Evolutionary conservation across 2,888 invertebrate genomes (phyloP).

Genomic region (Exocentrus adspersus): DNA sequence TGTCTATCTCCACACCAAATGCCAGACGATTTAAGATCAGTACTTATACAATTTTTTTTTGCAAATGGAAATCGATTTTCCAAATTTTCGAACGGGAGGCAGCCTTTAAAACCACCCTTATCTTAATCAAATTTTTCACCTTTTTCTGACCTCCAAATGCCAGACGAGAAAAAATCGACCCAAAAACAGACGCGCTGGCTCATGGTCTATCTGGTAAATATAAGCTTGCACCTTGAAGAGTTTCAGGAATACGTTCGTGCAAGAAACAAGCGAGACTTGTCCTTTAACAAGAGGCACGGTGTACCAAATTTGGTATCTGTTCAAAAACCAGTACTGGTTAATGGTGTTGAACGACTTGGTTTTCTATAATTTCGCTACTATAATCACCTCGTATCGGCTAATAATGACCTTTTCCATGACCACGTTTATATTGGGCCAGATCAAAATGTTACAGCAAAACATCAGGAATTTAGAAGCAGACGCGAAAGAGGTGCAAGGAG

Average conservation of each 20-base stretch:
- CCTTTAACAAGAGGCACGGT: conserved; percentile 19
- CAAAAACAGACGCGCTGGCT: too few species aligned
- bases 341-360: conserved; percentile 17
- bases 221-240: neutral
- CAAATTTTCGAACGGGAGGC: too few species aligned
- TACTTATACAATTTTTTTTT: too few species aligned
- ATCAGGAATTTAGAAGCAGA: conserved; percentile 12
- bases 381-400: conserved; percentile 24
- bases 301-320: conserved; percentile 30
- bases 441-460: conserved; percentile 26
- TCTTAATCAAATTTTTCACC: too few species aligned
- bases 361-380: conserved; percentile 14
- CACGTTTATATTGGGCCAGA: conserved; percentile 17
- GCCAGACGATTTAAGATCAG: too few species aligned
- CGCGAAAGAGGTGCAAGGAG: neutral
- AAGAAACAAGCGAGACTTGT: conserved; percentile 19
- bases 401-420: conserved; percentile 15
- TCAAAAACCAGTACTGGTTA: conserved; percentile 20
- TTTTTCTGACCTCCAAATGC: too few species aligned
- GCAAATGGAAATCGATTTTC: too few species aligned
- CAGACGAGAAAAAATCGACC: too few species aligned
- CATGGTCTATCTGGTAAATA: too few species aligned
- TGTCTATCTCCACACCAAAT: too few species aligned
- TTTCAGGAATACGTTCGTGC: conserved; percentile 3
- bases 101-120: too few species aligned